phyloP scores from a whole-genome alignment of 1,140 invertebrate species.

The Lysiphlebus fabarum region DNA sequence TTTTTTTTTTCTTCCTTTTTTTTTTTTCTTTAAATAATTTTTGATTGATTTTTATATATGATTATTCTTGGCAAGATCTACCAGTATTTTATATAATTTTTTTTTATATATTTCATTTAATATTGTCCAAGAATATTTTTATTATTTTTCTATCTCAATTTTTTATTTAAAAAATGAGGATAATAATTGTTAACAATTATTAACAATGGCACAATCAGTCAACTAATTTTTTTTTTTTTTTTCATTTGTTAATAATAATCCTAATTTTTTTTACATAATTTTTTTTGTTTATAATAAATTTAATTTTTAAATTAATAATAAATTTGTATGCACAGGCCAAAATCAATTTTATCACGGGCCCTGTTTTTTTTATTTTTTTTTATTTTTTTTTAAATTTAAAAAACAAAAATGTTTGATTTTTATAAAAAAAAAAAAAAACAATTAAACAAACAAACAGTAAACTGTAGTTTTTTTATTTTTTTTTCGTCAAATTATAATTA shows the following conservation, averaged over 20 bases:
- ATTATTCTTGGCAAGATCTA: too few species aligned
- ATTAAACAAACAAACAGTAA: neutral
- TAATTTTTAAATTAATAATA: slow-evolving; percentile 8
- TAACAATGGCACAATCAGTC: slow-evolving; percentile 43
- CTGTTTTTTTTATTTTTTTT: neutral
- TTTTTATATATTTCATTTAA: too few species aligned
- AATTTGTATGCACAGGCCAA: slow-evolving; percentile 9
- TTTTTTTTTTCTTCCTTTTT: too few species aligned
- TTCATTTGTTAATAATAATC: neutral
- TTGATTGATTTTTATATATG: too few species aligned
- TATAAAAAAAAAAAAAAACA: neutral
- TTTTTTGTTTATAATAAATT: slow-evolving; percentile 4
- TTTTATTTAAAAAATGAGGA: too few species aligned
- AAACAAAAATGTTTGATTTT: neutral
- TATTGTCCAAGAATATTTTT: too few species aligned
- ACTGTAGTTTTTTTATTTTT: neutral
- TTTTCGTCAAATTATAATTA: too few species aligned
- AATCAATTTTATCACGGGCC: slow-evolving; percentile 19
- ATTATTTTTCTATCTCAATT: neutral
- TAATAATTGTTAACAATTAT: slow-evolving; percentile 24
- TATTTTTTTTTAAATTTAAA: neutral
- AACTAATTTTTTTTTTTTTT: neutral
- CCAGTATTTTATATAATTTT: too few species aligned
- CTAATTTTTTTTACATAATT: slow-evolving; percentile 8
- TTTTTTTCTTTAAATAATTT: too few species aligned